Base-by-base conservation (phyloP, 2,888 invertebrate genomes). In the Lycophotia porphyrea region DNA sequence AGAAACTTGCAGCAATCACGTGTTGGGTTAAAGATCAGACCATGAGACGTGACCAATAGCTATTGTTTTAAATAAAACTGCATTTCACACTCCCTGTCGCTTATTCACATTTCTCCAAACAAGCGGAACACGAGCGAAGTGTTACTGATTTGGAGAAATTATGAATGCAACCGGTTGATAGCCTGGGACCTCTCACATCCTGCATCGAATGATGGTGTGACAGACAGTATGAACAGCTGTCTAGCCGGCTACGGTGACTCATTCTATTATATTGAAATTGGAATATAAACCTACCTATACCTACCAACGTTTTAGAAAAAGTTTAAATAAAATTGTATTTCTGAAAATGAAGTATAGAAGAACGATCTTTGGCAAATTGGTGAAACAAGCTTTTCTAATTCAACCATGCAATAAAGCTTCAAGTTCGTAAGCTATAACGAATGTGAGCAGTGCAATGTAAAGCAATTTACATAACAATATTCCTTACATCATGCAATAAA, bases 401-500 rank as follows among this genome's bases (percentile, higher is more conserved):
- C 27, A 42, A 58, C 47, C 61, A 5, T 58, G 58, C 36, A 58
- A 76, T 52, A 65, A 47, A 80, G 21, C 24, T 42, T 60, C 18
- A 63, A 58, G 31, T 47, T 74, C 60, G 42, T 61, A 71, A 65
- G 49, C 73, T 65, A 68, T 82, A 64, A 68, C 86, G 83, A 83
- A 84, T 61, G 55, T 24, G 58, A 13, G 5, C 34, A 69, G 52
- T 64, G 82, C 86, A 71, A 73, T 67, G 11, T 47, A 42, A 75
- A 79, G 69, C 75, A 86, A 86, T 84, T 84, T 71, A 76, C 61
- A 55, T 63, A 86, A 47, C 63, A 71, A 78, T 82, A 87, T 82
- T 82, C 80, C 76, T 80, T 83, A 71, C 60, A 74, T 68, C 72
- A 77, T 68, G 78, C 81, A 71, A 85, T 72, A 65, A 86, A 80